These are phyloP conservation scores for Lithophane leautieri DNA, from an alignment of 2,888 invertebrate genomes.

Conservation along the genomic window DNA sequence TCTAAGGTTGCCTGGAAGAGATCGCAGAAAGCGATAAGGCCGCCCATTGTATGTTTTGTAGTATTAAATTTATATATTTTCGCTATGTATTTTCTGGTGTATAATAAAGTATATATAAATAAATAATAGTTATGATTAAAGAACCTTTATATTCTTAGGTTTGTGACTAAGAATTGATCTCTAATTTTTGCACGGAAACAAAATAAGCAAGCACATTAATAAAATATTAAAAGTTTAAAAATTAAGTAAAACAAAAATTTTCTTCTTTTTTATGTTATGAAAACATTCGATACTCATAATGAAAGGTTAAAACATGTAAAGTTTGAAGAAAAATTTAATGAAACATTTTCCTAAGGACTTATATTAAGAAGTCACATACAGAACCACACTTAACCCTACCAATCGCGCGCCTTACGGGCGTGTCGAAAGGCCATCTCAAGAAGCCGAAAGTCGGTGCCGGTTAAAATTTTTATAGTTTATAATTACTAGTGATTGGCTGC, in stretches of 20 bases:
- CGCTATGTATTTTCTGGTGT: too few relatives aligned
- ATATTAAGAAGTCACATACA: constrained; percentile 63
- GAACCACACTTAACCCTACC: constrained; percentile 72
- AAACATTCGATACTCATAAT: not conserved
- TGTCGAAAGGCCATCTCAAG: constrained; percentile 88
- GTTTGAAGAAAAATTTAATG: not conserved
- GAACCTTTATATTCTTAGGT: not conserved
- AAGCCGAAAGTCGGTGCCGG: constrained; percentile 86
- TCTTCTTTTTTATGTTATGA: not conserved
- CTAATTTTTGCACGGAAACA: not conserved
- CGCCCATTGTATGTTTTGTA: too few relatives aligned
- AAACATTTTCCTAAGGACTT: not conserved
- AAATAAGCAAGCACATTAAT: not conserved
- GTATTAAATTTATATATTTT: too few relatives aligned
- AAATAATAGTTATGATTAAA: too few relatives aligned
- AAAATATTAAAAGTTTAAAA: not conserved
- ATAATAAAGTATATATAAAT: too few relatives aligned
- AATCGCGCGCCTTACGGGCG: constrained; percentile 72
- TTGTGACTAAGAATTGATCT: not conserved
- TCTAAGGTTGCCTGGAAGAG: too few relatives aligned
- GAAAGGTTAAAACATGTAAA: not conserved
- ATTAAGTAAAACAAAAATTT: not conserved
- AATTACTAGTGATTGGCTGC: constrained; percentile 87
- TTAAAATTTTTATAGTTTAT: constrained; percentile 88
- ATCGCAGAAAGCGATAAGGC: too few relatives aligned